Evolutionary conservation across 2,888 invertebrate species (phyloP).

Genomic region (Hypolimnas misippus): DNA sequence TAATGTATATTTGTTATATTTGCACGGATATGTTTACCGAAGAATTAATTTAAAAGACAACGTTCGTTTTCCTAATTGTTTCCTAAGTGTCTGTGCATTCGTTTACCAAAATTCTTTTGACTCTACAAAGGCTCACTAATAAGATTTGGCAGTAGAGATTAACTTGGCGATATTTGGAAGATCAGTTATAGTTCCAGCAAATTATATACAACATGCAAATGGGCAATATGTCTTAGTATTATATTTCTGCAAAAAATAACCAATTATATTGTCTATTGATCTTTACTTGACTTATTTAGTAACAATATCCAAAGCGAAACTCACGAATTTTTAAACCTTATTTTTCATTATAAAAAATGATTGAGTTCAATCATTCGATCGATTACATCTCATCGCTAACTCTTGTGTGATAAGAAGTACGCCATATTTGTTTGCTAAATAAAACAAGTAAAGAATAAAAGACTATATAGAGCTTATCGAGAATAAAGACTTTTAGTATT

Average conservation of each 20-base stretch:
- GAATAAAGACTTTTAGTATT: too few relatives aligned
- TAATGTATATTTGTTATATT: neutral
- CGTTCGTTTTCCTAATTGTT: neutral
- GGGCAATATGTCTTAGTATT: neutral
- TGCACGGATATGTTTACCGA: constrained; percentile 13
- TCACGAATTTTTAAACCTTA: too few relatives aligned
- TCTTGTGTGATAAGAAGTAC: too few relatives aligned
- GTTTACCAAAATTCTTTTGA: neutral
- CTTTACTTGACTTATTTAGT: too few relatives aligned
- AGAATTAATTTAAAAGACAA: neutral
- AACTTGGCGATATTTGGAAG: constrained; percentile 7
- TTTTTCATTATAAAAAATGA: too few relatives aligned
- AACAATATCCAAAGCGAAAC: too few relatives aligned
- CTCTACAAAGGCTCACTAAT: neutral
- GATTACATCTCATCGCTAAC: too few relatives aligned
- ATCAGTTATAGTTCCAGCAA: neutral
- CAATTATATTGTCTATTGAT: too few relatives aligned
- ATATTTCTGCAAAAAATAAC: neutral
- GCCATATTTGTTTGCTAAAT: too few relatives aligned
- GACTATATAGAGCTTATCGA: too few relatives aligned
- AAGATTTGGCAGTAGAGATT: neutral
- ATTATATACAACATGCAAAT: neutral
- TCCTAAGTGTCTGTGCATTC: constrained; percentile 3
- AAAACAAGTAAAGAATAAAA: too few relatives aligned
- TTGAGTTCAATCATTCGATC: too few relatives aligned